Conservation (phyloP, 2,797 vertebrate species). For the Otolemur crassicaudatus region DNA sequence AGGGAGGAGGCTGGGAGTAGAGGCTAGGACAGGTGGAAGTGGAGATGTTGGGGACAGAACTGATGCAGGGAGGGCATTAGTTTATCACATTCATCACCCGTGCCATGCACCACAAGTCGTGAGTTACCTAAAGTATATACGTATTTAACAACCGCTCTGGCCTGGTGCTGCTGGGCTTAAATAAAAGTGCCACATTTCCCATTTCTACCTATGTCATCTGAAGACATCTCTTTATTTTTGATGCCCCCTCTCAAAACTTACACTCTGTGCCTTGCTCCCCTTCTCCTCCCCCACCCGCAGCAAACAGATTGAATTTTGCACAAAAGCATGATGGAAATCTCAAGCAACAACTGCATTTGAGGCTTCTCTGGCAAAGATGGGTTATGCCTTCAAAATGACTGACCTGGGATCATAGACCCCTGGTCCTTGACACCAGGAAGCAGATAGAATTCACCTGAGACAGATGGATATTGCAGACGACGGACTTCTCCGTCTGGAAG, state of each 20-base stretch:
- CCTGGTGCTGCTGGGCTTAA: background rate
- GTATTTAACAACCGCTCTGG: no score
- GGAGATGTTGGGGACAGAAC: background rate
- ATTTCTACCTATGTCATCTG: background rate
- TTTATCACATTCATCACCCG: no score
- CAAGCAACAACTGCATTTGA: background rate
- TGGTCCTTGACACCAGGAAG: background rate
- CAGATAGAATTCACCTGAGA: background rate
- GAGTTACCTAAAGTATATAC: no score
- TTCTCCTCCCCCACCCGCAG: rapidly evolving
- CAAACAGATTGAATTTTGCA: background rate
- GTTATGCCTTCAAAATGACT: background rate
- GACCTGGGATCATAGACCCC: background rate
- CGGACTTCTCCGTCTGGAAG: background rate
- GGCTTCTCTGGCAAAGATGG: background rate
- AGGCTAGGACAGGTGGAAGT: background rate
- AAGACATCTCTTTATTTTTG: background rate
- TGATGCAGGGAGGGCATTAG: background rate
- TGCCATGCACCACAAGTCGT: no score
- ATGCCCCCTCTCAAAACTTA: conserved; percentile 5
- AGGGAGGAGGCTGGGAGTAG: background rate
- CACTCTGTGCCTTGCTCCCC: background rate
- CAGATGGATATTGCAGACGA: background rate
- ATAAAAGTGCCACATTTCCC: background rate
- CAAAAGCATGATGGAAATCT: background rate